Evolutionary conservation across 2,888 invertebrate species (phyloP).

Genomic region (Sinohyriopsis cumingii): DNA sequence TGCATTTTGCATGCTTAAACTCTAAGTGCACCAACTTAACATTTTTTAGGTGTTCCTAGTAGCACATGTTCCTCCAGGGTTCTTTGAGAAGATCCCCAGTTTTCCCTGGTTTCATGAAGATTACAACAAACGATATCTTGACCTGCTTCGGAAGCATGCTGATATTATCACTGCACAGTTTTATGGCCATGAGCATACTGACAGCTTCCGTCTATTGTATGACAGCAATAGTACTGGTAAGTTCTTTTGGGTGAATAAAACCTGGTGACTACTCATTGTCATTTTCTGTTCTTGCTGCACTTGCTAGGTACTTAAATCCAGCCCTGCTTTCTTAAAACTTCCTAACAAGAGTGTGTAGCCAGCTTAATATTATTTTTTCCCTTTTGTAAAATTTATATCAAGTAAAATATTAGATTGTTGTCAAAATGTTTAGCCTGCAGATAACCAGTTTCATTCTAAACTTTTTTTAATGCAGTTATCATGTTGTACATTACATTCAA

Average conservation of each 20-base stretch:
- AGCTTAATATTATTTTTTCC: no score
- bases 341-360: no score
- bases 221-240: constrained; percentile 38
- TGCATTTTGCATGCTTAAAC: no score
- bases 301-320: no score
- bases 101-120: constrained; percentile 82
- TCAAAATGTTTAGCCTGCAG: no score
- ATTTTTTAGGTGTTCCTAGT: constrained; percentile 85
- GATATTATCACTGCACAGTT: constrained; percentile 91
- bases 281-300: not conserved
- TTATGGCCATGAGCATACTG: constrained; percentile 93
- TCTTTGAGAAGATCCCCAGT: constrained; percentile 70
- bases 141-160: constrained; percentile 83
- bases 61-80: constrained; percentile 90
- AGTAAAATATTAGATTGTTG: no score
- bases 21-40: no score
- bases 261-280: not conserved
- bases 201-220: constrained; percentile 81
- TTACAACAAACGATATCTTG: constrained; percentile 85
- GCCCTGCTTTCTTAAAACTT: no score
- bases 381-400: no score
- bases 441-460: no score
- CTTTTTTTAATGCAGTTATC: no score
- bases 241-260: not conserved
- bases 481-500: no score